A percentile compares a stretch with the other conserved stretches of the same genome.
phyloP scores from a whole-genome alignment of 2,888 invertebrate species.

The Tineola bisselliella region DNA sequence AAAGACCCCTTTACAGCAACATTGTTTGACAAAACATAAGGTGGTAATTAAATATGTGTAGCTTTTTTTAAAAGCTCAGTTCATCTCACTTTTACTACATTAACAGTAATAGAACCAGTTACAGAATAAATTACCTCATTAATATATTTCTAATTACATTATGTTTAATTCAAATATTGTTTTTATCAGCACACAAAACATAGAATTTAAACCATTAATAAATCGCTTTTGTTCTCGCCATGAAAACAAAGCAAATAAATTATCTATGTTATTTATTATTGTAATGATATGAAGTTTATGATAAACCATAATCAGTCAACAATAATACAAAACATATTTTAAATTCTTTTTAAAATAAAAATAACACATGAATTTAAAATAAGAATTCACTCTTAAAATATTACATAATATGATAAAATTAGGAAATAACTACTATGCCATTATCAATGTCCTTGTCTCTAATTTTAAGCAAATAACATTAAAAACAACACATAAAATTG shows the following conservation, averaged over 20 bases:
- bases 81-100: no score
- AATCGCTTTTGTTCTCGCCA: background rate
- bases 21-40: no score
- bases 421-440: background rate
- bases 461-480: background rate
- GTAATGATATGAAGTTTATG: background rate
- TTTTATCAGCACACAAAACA: no score
- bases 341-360: background rate
- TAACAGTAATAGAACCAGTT: no score
- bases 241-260: background rate
- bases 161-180: no score
- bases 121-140: no score
- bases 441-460: background rate
- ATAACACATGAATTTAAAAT: background rate
- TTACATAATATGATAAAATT: slow-evolving; percentile 4
- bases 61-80: no score
- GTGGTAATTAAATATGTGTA: no score
- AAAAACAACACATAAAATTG: background rate
- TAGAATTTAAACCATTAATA: slow-evolving; percentile 16
- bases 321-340: background rate
- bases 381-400: background rate
- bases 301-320: background rate
- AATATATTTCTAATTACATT: no score
- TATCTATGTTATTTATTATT: background rate
- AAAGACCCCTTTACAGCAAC: no score